These are phyloP conservation scores for Ptychoptera albimana DNA, from an alignment of 2,888 invertebrate genomes.

Conservation along the genomic window DNA sequence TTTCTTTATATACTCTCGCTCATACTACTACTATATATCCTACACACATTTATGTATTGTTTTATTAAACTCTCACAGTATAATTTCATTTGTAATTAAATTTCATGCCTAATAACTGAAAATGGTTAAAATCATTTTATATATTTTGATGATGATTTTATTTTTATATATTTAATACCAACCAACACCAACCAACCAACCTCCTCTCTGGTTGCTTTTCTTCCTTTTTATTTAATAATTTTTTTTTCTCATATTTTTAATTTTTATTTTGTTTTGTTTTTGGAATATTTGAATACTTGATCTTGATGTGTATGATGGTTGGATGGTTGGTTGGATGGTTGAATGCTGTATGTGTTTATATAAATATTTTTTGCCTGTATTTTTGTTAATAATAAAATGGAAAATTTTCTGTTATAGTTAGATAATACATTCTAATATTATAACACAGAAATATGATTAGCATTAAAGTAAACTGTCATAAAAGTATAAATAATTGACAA, in stretches of 20 bases:
- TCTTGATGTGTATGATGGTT: constrained; percentile 1
- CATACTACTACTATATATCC: neutral
- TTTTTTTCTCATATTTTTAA: neutral
- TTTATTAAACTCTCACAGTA: neutral
- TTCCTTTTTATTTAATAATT: neutral
- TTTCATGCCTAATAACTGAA: neutral
- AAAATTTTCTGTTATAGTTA: constrained; percentile 12
- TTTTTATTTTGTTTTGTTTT: too few species aligned
- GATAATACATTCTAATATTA: constrained; percentile 12
- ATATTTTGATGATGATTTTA: neutral
- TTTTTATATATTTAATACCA: neutral
- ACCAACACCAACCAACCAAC: too few species aligned
- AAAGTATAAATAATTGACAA: constrained; percentile 14
- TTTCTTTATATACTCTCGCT: neutral
- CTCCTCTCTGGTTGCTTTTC: neutral
- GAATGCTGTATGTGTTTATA: neutral
- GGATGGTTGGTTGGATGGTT: constrained; percentile 1
- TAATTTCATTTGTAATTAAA: neutral
- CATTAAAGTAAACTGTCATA: constrained; percentile 13
- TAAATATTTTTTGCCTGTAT: neutral
- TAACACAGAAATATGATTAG: constrained; percentile 7
- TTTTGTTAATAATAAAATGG: constrained; percentile 3
- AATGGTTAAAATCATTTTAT: neutral
- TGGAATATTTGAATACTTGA: too few species aligned
- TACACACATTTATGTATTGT: too few species aligned